Evolutionary conservation across 1,140 invertebrate species (phyloP).

Genomic region (Zelostemma sp.): DNA sequence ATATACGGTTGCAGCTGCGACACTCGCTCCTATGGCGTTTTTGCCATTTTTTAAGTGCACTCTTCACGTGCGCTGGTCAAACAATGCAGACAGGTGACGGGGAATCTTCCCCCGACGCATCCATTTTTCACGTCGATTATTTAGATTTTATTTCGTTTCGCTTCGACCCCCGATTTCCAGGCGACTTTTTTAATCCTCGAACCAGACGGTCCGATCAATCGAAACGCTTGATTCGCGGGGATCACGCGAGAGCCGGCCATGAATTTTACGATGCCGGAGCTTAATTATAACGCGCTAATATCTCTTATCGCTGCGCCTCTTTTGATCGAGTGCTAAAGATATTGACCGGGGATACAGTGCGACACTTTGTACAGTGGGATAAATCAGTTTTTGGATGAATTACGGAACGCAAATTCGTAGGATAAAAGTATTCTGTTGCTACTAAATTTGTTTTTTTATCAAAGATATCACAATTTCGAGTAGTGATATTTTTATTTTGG

Average conservation of each 20-base stretch:
- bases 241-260: slow-evolving; percentile 18
- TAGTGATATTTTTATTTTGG: too few relatives aligned
- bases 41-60: slow-evolving; percentile 60
- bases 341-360: too few relatives aligned
- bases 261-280: slow-evolving; percentile 20
- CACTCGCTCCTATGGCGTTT: slow-evolving; percentile 47
- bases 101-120: too few relatives aligned
- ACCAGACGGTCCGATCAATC: slow-evolving; percentile 44
- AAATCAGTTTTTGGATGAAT: too few relatives aligned
- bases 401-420: too few relatives aligned
- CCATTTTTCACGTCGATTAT: slow-evolving; percentile 24
- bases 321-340: too few relatives aligned
- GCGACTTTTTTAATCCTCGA: slow-evolving; percentile 47
- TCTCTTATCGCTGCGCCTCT: neutral
- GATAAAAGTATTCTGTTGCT: too few relatives aligned
- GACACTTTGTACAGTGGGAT: too few relatives aligned
- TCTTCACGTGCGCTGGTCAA: slow-evolving; percentile 30
- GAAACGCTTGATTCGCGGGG: slow-evolving; percentile 24
- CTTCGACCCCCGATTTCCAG: too few relatives aligned
- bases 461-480: too few relatives aligned
- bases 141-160: slow-evolving; percentile 42
- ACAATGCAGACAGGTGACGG: too few relatives aligned
- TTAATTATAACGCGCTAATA: neutral
- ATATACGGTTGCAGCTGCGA: slow-evolving; percentile 50
- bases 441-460: too few relatives aligned